phyloP scores from a whole-genome alignment of 37 sponge, comb jelly and placozoan species.

The Spongilla lacustris region DNA sequence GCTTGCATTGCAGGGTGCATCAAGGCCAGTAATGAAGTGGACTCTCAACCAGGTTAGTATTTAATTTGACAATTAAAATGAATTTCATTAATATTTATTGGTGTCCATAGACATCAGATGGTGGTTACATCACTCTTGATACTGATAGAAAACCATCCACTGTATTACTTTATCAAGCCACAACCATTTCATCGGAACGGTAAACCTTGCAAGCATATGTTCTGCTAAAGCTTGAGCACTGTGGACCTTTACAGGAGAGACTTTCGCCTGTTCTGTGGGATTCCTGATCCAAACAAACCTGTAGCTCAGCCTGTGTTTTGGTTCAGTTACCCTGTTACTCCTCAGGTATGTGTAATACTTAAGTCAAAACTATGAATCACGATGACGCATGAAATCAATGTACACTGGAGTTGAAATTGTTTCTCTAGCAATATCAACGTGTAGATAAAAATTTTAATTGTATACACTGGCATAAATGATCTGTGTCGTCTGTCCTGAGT shows the following conservation, averaged over 20 bases:
- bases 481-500: too few relatives aligned
- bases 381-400: too few relatives aligned
- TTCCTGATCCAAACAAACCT: constrained; percentile 54
- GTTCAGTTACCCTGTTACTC: constrained; percentile 34
- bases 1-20: not conserved
- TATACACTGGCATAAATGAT: too few relatives aligned
- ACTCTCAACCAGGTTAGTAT: not conserved
- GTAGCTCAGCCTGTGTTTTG: constrained; percentile 81
- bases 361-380: not conserved
- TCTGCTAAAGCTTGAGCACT: not conserved
- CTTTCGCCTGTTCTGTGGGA: constrained; percentile 73
- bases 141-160: constrained; percentile 57
- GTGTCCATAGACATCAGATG: constrained; percentile 43
- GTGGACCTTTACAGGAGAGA: constrained; percentile 51
- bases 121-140: constrained; percentile 68
- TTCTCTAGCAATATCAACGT: too few relatives aligned
- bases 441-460: too few relatives aligned
- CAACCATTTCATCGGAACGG: constrained; percentile 61
- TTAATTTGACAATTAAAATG: not conserved
- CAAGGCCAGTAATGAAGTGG: not conserved
- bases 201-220: not conserved
- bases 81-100: not conserved
- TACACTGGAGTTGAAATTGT: too few relatives aligned
- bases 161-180: constrained; percentile 74
- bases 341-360: constrained; percentile 18